Evolutionary conservation across 64 coral and sea anemone species (phyloP), one percentile per base, ranked within the genome.

Genomic region (Exaiptasia diaphana): DNA sequence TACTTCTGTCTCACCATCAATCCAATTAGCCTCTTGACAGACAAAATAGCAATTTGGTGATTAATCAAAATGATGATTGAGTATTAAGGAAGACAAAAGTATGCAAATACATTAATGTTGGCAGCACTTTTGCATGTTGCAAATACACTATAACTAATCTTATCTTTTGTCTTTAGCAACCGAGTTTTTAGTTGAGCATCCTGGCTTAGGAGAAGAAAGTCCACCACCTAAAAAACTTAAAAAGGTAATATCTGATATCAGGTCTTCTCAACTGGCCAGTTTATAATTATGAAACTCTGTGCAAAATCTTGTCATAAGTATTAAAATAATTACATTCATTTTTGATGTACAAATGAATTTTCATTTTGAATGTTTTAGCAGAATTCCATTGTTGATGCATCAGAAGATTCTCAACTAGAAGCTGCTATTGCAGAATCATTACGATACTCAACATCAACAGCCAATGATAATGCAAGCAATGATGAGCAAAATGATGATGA

Each of bases 371-470:
- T 12, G 15, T 30, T 9, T 33, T 31, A 20, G 38, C 36, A 97
- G 94, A 89, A 97, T 36, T 92, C 89, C 10, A 92, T 97, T 33
- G 80, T 97, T 37, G 94, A 97, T 85, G 94, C 94, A 31, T 97
- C 94, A 20, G 94, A 97, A 61, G 94, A 97, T 65, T 97, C 94
- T 15, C 94, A 97, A 53, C 65, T 97, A 15, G 89, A 91, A 71
- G 94, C 94, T 17, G 94, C 94, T 1, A 97, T 97, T 36, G 94
- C 94, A 20, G 94, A 89, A 38, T 97, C 94, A 21, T 62, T 97
- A 36, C 71, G 74, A 30, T 91, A 91, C 48, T 88, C 89, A 49
- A 85, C 74, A 46, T 54, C 68, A 62, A 37, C 56, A 12, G 60
- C 20, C n/a, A 41, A 70, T 50, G 78, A 77, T 27, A 53, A 87